Percentiles rank a stretch among this genome's conserved stretches.
Conservation (phyloP, 53 echinoderm and acorn worm genomes). For the Holothuria scabra region DNA sequence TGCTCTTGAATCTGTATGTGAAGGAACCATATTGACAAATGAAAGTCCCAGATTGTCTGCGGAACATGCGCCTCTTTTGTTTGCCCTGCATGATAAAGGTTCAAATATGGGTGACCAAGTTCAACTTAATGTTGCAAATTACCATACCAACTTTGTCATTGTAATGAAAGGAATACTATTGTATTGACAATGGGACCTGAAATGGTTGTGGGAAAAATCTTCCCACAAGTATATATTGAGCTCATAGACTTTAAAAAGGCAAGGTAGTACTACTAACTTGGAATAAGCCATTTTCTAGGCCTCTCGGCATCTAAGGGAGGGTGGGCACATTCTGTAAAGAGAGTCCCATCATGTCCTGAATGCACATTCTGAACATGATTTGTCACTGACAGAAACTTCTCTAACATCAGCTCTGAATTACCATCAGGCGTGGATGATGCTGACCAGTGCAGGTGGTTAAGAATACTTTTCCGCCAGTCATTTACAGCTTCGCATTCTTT, state of each 20-base stretch:
- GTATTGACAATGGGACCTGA: too few species aligned
- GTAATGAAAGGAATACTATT: too few species aligned
- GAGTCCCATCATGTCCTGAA: conserved; percentile 45
- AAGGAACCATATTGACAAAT: neutral
- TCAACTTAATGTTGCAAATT: too few species aligned
- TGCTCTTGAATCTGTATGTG: conserved; percentile 42
- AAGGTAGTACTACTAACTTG: conserved; percentile 47
- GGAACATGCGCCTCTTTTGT: neutral
- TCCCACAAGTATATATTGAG: neutral
- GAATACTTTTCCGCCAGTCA: conserved; percentile 38
- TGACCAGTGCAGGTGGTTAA: conserved; percentile 53
- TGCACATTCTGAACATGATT: conserved; percentile 54
- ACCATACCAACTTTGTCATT: too few species aligned
- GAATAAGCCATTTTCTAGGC: conserved; percentile 60
- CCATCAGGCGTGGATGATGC: conserved; percentile 50
- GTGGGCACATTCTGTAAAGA: conserved; percentile 63
- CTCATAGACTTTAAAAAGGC: neutral
- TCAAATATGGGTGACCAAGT: too few species aligned
- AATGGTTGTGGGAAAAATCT: neutral
- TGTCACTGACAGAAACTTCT: conserved; percentile 34
- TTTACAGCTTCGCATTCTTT: conserved; percentile 25
- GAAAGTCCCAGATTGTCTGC: neutral
- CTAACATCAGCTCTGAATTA: conserved; percentile 36
- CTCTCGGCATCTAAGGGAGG: conserved; percentile 26
- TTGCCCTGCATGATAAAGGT: too few species aligned